Conservation (phyloP, 2,113 vertebrate species). For the Chaenogobius annularis region DNA sequence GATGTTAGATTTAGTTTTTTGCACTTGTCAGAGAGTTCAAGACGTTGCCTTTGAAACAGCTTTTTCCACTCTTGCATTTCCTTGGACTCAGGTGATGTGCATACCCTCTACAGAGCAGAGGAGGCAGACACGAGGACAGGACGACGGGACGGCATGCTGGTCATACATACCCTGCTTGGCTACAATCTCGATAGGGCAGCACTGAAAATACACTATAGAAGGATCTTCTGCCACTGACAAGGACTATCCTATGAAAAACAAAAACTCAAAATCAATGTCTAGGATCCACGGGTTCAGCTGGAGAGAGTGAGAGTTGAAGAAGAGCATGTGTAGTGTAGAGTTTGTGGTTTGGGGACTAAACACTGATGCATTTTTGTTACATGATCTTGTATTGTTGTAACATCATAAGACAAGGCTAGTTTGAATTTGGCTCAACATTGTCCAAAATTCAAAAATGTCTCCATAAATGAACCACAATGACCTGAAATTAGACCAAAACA, state of each 20-base stretch:
- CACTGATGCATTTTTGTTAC: slow-evolving; percentile 39
- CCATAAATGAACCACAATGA: not conserved
- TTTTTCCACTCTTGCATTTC: not conserved
- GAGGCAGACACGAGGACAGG: slow-evolving; percentile 48
- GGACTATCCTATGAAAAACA: slow-evolving; percentile 98
- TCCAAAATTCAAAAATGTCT: slow-evolving; percentile 8
- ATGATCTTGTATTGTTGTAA: not conserved
- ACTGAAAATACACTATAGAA: slow-evolving; percentile 99
- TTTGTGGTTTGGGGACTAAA: slow-evolving; percentile 38
- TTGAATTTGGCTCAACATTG: not conserved
- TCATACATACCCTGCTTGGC: slow-evolving; percentile 96
- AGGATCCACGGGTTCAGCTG: slow-evolving; percentile 62
- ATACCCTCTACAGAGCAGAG: slow-evolving; percentile 31
- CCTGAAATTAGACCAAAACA: not conserved
- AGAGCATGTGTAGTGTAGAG: slow-evolving; percentile 20
- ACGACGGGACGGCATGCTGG: slow-evolving; percentile 72
- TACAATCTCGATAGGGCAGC: slow-evolving; percentile 98
- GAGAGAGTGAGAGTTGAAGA: slow-evolving; percentile 44
- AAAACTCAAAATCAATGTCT: slow-evolving; percentile 79
- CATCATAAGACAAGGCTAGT: not conserved
- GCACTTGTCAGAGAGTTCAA: not conserved
- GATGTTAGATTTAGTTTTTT: not conserved
- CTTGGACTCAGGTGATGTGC: not conserved
- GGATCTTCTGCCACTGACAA: slow-evolving; percentile 99
- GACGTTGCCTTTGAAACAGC: not conserved